These are phyloP conservation scores for Pseudomyrmex cubaensis DNA, from an alignment of 1,140 invertebrate genomes.

Conservation along the genomic window DNA sequence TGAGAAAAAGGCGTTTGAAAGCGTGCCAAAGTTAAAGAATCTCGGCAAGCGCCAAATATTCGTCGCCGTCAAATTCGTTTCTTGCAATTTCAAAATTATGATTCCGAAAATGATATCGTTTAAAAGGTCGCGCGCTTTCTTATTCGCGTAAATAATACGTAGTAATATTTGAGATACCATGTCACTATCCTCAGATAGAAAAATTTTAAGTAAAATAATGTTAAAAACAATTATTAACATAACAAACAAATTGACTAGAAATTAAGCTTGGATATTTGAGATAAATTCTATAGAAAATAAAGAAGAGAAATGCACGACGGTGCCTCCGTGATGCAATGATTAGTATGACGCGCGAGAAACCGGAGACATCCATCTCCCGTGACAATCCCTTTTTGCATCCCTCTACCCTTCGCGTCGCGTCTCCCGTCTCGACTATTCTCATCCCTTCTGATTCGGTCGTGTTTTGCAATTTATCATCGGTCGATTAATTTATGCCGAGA, in stretches of 20 bases:
- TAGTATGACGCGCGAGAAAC: conserved; percentile 36
- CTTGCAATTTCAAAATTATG: conserved; percentile 10
- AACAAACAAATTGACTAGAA: not conserved
- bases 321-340: conserved; percentile 40
- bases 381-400: conserved; percentile 77
- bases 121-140: not conserved
- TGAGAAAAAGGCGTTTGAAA: conserved; percentile 11
- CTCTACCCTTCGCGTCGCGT: conserved; percentile 1
- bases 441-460: conserved; percentile 56
- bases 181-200: not conserved
- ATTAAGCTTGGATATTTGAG: conserved; percentile 26
- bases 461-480: conserved; percentile 77
- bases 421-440: conserved; percentile 36
- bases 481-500: conserved; percentile 78
- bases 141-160: not conserved
- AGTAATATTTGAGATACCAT: not conserved
- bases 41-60: conserved; percentile 22
- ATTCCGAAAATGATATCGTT: not conserved
- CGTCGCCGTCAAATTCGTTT: conserved; percentile 18
- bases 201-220: not conserved
- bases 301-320: conserved; percentile 20
- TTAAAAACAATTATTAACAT: not conserved
- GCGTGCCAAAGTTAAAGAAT: conserved; percentile 30
- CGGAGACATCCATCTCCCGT: conserved; percentile 76
- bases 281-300: not conserved